Base-by-base conservation (phyloP, 2,797 vertebrate species). In the Lemur catta region DNA sequence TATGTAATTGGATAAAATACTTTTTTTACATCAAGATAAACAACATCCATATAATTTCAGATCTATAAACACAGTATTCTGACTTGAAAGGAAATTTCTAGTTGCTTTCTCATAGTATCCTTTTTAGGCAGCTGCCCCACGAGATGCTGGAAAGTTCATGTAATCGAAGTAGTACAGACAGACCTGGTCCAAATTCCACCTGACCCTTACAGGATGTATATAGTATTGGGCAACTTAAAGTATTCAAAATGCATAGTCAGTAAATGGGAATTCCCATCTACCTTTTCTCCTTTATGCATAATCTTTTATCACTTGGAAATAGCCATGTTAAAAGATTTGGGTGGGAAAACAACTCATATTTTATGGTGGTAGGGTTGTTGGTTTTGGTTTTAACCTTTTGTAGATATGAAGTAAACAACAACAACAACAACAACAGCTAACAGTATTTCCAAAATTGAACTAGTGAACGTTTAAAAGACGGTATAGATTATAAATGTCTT, bases 21-120 rank as follows among this genome's bases (percentile, higher is more conserved):
- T 59, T 93, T 65, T 50, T 86, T 84, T 55, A 63, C 43, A 65
- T 87, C 30, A 76, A 88, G n/a, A 67, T 80, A 55, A 89, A 72
- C 30, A 65, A n/a, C 14, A 67, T 8, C 35, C 17, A 11, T 72
- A 30, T 93, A 80, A 67, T 91, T 85, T 85, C 22, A 85, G 5
- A 76, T 92, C 33, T 84, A 17, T 6, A 79, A 48, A 86, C 48
- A 41, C 2, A 67, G 0, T 17, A 33, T 84, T 71, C 28, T 95
- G 84, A 81, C 33, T 65, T 65, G 63, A 71, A 72, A 87, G 71
- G 79, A 71, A 98, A 98, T 98, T 61, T 97, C 97, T 98, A 50
- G 93, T 38, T 90, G 61, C 59, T 91, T 85, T 92, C 80, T 67
- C 55, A 2, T 52, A 48, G 63, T 63, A 0, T 30, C 20, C 9